phyloP scores from a whole-genome alignment of 2,888 invertebrate genomes.

The Actias luna region DNA sequence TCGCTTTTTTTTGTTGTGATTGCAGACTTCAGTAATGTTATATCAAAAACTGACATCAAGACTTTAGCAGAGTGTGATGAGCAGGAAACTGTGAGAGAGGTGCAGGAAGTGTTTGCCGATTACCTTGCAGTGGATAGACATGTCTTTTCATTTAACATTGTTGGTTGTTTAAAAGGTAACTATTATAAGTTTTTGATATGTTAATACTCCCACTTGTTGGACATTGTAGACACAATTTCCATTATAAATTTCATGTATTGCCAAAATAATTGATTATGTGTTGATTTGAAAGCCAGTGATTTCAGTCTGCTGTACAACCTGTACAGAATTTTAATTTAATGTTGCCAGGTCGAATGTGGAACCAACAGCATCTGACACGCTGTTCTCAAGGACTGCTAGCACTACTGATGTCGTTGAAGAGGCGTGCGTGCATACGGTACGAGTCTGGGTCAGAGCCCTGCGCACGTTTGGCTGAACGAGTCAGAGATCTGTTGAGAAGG shows the following conservation, averaged over 20 bases:
- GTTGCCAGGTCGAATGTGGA: constrained; percentile 86
- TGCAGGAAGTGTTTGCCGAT: constrained; percentile 98
- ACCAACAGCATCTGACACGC: constrained; percentile 88
- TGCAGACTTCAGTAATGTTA: constrained; percentile 97
- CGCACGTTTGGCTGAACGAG: constrained; percentile 91
- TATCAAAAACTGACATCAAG: constrained; percentile 98
- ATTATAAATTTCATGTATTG: too few species aligned
- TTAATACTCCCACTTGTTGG: too few species aligned
- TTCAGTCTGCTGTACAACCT: too few species aligned
- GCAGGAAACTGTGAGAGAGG: constrained; percentile 97
- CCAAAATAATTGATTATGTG: too few species aligned
- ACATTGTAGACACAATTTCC: too few species aligned
- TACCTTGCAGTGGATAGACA: constrained; percentile 96
- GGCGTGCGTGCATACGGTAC: constrained; percentile 93
- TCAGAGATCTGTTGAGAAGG: constrained; percentile 92
- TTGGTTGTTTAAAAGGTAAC: constrained; percentile 84
- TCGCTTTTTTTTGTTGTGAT: constrained; percentile 2
- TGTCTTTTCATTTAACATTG: constrained; percentile 91
- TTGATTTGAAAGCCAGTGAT: too few species aligned
- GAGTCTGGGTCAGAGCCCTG: constrained; percentile 93
- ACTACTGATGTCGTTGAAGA: constrained; percentile 93
- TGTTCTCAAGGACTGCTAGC: constrained; percentile 93
- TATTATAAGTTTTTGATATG: constrained; percentile 2
- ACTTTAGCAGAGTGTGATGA: constrained; percentile 98
- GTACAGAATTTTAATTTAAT: not conserved